Base-by-base conservation (phyloP, 23 tunicate genomes). In the Clavelina lepadiformis region DNA sequence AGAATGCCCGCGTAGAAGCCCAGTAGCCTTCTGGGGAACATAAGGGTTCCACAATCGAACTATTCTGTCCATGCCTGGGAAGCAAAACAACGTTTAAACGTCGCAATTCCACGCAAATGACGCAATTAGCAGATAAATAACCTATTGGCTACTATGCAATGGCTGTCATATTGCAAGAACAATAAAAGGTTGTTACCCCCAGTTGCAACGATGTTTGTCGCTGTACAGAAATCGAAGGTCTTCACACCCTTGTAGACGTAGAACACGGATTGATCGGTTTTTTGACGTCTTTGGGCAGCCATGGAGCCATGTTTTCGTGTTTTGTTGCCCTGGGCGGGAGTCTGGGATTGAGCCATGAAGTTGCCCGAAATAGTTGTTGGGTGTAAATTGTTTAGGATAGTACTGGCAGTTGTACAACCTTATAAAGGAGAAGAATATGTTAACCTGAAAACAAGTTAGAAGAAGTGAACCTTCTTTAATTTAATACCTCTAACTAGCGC, bases 191-290 rank as follows among this genome's bases (percentile, higher is more conserved):
- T 35, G 23, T 50, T 30, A 80, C 95, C 98, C 31, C 98, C 98
- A 19, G 93, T 70, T 18, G 98, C 98, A 21, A 91, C 20, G 8
- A 91, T 77, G 71, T 83, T 91, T 33, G 76, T 56, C 38, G 68
- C 71, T 36, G 67, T 82, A 58, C 85, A 76, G 50, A 69, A 91
- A 52, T 79, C 92, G 34, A 79, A 82, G 0, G 92, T 71, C 34
- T 78, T 75, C 50, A 91, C 98, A 6, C 98, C 98, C 38, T 91
- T 91, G 64, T 76, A 72, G 32, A 91, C 86, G 35, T 86, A 36
- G 82, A 86, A 86, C 52, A 86, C 95, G 18, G 95, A 86, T 41
- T 86, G 95, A 85, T 86, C 95, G 41, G 85, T 62, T 29, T 64
- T 63, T 65, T 86, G 95, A 23, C 95, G 74, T 20, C 64, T 61